Conservation (phyloP, 2,888 invertebrate species). For the Noctua janthe region DNA sequence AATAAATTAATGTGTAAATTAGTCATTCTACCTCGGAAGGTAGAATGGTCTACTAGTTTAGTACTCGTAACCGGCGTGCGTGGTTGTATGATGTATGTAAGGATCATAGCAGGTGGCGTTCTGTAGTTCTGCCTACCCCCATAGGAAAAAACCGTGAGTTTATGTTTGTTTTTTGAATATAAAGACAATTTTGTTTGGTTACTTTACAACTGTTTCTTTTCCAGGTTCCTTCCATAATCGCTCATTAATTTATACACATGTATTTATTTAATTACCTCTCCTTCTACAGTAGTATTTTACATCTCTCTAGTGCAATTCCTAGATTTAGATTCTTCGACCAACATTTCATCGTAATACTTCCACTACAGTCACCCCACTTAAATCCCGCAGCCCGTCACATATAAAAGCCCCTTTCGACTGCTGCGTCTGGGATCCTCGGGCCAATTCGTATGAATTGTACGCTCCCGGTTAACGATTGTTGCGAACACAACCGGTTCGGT, state of each 20-base stretch:
- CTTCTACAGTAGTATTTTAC: background rate
- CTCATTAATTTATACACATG: background rate
- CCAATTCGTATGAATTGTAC: constrained; percentile 82
- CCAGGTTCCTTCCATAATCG: background rate
- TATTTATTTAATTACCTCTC: background rate
- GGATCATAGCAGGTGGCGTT: background rate
- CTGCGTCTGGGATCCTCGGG: constrained; percentile 78
- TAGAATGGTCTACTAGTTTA: too few species aligned
- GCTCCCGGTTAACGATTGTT: constrained; percentile 76
- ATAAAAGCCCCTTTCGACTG: constrained; percentile 61
- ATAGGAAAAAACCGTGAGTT: background rate
- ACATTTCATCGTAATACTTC: background rate
- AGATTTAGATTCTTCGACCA: background rate
- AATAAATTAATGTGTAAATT: too few species aligned
- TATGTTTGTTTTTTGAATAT: background rate
- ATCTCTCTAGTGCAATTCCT: background rate
- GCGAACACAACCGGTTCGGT: constrained; percentile 73
- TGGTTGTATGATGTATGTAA: background rate
- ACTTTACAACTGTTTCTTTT: background rate
- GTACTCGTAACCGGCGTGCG: background rate
- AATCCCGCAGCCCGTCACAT: constrained; percentile 30
- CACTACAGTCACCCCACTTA: background rate
- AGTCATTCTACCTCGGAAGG: too few species aligned
- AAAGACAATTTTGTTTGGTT: background rate
- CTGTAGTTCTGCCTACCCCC: background rate